phyloP scores from a whole-genome alignment of 2,888 invertebrate species.

The Cosmia trapezina region DNA sequence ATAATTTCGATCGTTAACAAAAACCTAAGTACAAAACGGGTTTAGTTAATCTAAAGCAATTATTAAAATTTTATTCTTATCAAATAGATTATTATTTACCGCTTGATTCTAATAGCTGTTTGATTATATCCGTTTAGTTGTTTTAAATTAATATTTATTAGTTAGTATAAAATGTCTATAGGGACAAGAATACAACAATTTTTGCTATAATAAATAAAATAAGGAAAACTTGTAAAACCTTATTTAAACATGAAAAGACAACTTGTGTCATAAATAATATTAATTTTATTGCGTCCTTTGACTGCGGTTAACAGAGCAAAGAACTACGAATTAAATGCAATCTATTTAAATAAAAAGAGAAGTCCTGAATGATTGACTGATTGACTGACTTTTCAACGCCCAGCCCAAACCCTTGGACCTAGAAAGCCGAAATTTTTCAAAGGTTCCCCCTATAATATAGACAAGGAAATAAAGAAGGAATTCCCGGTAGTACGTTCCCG shows the following conservation, averaged over 20 bases:
- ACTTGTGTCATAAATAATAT: conserved; percentile 19
- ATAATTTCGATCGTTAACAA: conserved; percentile 27
- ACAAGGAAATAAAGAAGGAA: no score
- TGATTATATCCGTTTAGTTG: conserved; percentile 41
- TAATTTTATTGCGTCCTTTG: not conserved
- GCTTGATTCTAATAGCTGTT: conserved; percentile 28
- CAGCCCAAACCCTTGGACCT: no score
- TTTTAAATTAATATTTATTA: conserved; percentile 46
- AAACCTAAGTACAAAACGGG: conserved; percentile 11
- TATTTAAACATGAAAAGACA: conserved; percentile 28
- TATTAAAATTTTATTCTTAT: conserved; percentile 32
- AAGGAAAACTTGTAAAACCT: not conserved
- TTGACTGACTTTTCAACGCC: no score
- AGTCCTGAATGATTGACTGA: no score
- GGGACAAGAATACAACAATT: conserved; percentile 15
- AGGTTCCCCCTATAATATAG: no score
- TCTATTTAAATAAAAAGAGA: no score
- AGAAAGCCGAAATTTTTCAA: no score
- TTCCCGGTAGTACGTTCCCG: no score
- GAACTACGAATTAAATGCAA: no score
- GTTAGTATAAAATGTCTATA: conserved; percentile 17
- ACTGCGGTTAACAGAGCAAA: not conserved
- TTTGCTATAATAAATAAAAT: conserved; percentile 26
- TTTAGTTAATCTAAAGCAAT: conserved; percentile 36
- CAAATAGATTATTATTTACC: conserved; percentile 27